phyloP scores from a whole-genome alignment of 2,888 invertebrate species.

The Melanophora roralis region DNA sequence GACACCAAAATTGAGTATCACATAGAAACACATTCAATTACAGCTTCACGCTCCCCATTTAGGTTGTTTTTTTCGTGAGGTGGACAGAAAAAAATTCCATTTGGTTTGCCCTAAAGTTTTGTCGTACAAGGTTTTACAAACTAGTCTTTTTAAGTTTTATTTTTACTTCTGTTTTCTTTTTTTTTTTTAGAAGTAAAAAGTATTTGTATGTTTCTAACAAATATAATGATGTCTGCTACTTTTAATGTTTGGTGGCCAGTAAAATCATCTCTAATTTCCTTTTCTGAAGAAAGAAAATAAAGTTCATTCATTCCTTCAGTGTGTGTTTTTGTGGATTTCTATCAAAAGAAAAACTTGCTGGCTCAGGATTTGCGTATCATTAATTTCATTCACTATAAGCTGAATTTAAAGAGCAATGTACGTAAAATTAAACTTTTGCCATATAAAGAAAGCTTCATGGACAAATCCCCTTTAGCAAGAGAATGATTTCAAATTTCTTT shows the following conservation, averaged over 20 bases:
- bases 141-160: conserved; percentile 1
- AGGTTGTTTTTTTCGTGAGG: conserved; percentile 31
- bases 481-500: conserved; percentile 1
- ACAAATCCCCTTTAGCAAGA: neutral
- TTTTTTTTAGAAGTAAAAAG: neutral
- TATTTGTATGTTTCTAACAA: neutral
- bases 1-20: neutral
- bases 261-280: neutral
- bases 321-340: neutral
- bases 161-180: neutral
- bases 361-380: conserved; percentile 62
- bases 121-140: neutral
- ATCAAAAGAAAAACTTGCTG: conserved; percentile 40
- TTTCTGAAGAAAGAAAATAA: neutral
- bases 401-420: conserved; percentile 36
- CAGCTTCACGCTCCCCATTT: conserved; percentile 49
- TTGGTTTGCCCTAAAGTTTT: neutral
- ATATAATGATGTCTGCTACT: conserved; percentile 20
- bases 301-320: neutral
- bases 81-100: neutral
- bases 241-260: conserved; percentile 35
- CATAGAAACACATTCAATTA: conserved; percentile 43
- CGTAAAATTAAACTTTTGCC: conserved; percentile 15
- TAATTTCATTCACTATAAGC: conserved; percentile 56
- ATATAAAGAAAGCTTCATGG: neutral